Evolutionary conservation across 23 tunicate species (phyloP).

Genomic region (Phallusia fumigata): DNA sequence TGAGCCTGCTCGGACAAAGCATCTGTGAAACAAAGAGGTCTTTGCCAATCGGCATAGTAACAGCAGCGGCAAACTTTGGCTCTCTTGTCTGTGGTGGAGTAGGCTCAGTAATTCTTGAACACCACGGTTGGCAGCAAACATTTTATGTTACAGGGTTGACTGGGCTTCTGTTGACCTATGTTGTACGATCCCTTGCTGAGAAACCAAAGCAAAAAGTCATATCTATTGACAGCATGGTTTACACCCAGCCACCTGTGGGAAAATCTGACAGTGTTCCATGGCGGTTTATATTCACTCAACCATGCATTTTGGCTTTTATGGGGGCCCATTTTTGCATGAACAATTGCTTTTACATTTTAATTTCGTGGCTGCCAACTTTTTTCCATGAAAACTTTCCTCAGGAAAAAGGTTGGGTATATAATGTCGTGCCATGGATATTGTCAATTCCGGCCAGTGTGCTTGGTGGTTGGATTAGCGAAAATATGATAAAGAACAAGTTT

Average conservation of each 20-base stretch:
- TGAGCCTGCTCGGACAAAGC: constrained; percentile 71
- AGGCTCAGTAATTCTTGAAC: constrained; percentile 68
- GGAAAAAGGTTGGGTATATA: constrained; percentile 78
- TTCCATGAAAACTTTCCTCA: constrained; percentile 85
- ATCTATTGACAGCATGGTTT: constrained; percentile 57
- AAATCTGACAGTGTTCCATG: constrained; percentile 59
- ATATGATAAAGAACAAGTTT: constrained; percentile 32
- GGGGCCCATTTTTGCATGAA: constrained; percentile 78
- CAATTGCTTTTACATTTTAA: constrained; percentile 76
- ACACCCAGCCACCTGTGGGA: constrained; percentile 10
- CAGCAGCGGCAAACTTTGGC: constrained; percentile 85
- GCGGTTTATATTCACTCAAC: constrained; percentile 51
- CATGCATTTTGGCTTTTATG: constrained; percentile 67
- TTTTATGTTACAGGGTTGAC: constrained; percentile 71
- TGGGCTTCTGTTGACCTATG: constrained; percentile 41
- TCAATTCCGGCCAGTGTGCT: constrained; percentile 82
- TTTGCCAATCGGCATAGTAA: constrained; percentile 58
- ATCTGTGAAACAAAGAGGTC: constrained; percentile 69
- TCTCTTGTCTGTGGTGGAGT: constrained; percentile 84
- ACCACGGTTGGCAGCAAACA: constrained; percentile 72
- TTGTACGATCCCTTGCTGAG: constrained; percentile 14
- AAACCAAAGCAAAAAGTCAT: constrained; percentile 39
- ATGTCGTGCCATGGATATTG: constrained; percentile 88
- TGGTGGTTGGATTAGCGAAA: constrained; percentile 82
- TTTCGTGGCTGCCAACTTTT: constrained; percentile 91